A percentile compares a stretch with the other conserved stretches of the same genome.
These are phyloP conservation scores for Ceratina japonica DNA, from an alignment of 1,140 invertebrate genomes.

Conservation along the genomic window DNA sequence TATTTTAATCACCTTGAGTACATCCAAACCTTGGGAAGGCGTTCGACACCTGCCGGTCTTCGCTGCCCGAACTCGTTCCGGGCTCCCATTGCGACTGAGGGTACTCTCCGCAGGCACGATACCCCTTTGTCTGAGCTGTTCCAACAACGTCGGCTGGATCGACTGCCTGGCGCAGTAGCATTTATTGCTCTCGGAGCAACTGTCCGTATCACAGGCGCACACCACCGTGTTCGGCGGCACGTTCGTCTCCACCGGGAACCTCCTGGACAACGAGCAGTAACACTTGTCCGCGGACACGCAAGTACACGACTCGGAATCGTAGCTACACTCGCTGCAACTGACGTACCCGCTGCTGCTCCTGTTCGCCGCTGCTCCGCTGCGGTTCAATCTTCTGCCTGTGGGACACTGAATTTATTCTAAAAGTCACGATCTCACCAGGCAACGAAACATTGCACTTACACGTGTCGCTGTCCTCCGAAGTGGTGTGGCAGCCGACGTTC, in stretches of 20 bases:
- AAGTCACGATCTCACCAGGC: not conserved
- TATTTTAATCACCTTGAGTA: constrained; percentile 69
- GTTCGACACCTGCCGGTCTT: constrained; percentile 62
- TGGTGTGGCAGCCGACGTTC: constrained; percentile 69
- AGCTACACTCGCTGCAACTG: constrained; percentile 91
- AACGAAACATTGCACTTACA: constrained; percentile 63
- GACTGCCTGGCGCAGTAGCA: constrained; percentile 87
- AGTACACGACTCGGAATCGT: constrained; percentile 89
- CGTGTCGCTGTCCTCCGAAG: constrained; percentile 84
- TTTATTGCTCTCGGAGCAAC: constrained; percentile 92
- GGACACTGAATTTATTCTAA: not conserved
- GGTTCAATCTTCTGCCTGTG: constrained; percentile 70
- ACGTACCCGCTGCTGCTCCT: constrained; percentile 84
- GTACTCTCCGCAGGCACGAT: constrained; percentile 80
- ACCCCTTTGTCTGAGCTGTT: constrained; percentile 80
- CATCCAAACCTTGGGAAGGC: constrained; percentile 82
- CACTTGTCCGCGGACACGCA: constrained; percentile 87
- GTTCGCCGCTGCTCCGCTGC: constrained; percentile 70
- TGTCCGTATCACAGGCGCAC: constrained; percentile 90
- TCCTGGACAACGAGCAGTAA: constrained; percentile 83
- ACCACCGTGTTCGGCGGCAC: constrained; percentile 66
- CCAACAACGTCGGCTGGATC: constrained; percentile 75
- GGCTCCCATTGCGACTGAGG: constrained; percentile 72
- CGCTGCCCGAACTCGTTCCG: constrained; percentile 62
- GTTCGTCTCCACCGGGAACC: constrained; percentile 56